These are phyloP conservation scores for Eutrigla gurnardus DNA, from an alignment of 2,797 vertebrate species.

Conservation along the genomic window DNA sequence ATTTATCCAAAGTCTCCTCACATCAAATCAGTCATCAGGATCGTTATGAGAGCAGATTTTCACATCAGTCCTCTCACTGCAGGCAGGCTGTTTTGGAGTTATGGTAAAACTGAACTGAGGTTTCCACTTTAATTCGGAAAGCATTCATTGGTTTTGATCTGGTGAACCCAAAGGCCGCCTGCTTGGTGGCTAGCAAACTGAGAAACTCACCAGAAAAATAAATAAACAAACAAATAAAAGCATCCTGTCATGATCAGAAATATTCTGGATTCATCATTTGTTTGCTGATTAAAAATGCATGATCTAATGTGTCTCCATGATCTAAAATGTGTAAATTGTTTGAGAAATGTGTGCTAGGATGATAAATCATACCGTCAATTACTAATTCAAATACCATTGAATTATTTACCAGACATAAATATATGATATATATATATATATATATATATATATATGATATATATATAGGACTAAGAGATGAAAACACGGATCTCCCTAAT, in stretches of 20 bases:
- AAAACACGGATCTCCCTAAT: not conserved
- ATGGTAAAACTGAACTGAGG: slow-evolving; percentile 4
- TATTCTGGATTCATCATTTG: slow-evolving; percentile 24
- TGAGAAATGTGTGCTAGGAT: not conserved
- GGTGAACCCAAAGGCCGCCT: slow-evolving; percentile 21
- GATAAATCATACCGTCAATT: slow-evolving; percentile 9
- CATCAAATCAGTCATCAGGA: slow-evolving; percentile 32
- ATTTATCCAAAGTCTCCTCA: slow-evolving; percentile 45
- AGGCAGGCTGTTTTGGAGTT: not conserved
- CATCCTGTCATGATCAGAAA: slow-evolving; percentile 34
- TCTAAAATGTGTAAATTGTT: not conserved
- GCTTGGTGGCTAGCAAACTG: slow-evolving; percentile 13
- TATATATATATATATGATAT: not conserved
- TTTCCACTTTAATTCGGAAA: slow-evolving; percentile 46
- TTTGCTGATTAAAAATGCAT: slow-evolving; percentile 39
- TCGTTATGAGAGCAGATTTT: slow-evolving; percentile 45
- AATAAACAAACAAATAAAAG: slow-evolving; percentile 20
- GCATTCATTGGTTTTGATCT: slow-evolving; percentile 34
- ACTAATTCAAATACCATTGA: not conserved
- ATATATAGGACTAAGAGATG: too few species aligned
- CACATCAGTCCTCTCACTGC: slow-evolving; percentile 33
- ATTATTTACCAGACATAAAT: slow-evolving; percentile 22
- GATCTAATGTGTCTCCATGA: not conserved
- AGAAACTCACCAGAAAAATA: slow-evolving; percentile 1
- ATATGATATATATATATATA: not conserved